Conservation (phyloP, 2,888 invertebrate species). For the Penaeus monodon region DNA sequence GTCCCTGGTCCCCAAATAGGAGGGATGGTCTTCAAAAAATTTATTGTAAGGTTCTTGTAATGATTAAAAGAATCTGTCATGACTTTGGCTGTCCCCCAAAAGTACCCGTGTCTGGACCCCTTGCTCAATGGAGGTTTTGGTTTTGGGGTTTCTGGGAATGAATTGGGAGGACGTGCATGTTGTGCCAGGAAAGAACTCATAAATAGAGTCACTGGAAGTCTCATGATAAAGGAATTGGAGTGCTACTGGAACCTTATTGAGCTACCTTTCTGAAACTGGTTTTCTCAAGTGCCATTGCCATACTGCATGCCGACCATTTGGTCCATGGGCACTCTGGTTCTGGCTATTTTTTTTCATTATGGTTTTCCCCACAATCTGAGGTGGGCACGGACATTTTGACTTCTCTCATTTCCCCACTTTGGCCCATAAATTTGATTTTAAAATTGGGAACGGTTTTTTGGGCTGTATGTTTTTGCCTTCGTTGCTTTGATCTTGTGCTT, state of each 20-base stretch:
- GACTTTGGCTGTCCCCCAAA: background rate
- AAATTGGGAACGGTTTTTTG: no score
- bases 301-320: conserved; percentile 8
- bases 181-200: background rate
- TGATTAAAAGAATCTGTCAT: conserved; percentile 7
- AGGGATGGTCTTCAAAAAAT: background rate
- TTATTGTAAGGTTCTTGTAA: no score
- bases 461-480: no score
- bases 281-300: conserved; percentile 5
- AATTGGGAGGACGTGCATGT: background rate
- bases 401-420: background rate
- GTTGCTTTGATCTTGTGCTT: no score
- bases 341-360: background rate
- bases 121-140: conserved; percentile 13
- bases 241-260: background rate
- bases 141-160: background rate
- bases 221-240: background rate
- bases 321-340: background rate
- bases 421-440: no score
- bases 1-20: background rate
- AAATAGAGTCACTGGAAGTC: conserved; percentile 19
- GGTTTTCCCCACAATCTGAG: background rate
- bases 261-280: background rate
- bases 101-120: conserved; percentile 5
- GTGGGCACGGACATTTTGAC: background rate